phyloP scores from a whole-genome alignment of 2,797 vertebrate species.

The Gymnothorax reevesii region DNA sequence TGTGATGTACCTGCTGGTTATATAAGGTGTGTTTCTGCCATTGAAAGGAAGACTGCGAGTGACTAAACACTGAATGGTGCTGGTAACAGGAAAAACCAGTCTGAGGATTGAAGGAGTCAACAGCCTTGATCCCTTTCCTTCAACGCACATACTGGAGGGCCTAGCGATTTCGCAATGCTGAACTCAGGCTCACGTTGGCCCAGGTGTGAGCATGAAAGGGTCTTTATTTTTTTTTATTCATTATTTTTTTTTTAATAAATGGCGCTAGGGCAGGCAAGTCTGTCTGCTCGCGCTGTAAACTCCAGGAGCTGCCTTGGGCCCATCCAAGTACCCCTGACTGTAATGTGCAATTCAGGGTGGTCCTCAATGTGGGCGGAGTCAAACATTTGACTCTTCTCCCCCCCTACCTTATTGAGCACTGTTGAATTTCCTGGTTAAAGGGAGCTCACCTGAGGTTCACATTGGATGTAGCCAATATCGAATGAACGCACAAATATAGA shows the following conservation, averaged over 20 bases:
- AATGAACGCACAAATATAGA: too few relatives aligned
- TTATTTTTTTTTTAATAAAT: too few relatives aligned
- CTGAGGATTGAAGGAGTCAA: slow-evolving; percentile 47
- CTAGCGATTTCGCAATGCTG: background rate
- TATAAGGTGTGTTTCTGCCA: slow-evolving; percentile 17
- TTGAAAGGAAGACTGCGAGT: slow-evolving; percentile 29
- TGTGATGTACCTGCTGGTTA: slow-evolving; percentile 18
- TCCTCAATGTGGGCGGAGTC: too few relatives aligned
- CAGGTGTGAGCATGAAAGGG: background rate
- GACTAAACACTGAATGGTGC: slow-evolving; percentile 33
- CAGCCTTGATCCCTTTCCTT: slow-evolving; percentile 28
- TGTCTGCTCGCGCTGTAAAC: background rate
- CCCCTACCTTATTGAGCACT: too few relatives aligned
- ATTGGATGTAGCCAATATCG: too few relatives aligned
- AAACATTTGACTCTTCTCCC: too few relatives aligned
- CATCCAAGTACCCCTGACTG: background rate
- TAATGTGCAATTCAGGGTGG: too few relatives aligned
- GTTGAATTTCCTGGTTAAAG: too few relatives aligned
- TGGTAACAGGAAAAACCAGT: slow-evolving; percentile 71
- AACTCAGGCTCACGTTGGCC: background rate
- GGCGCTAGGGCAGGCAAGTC: background rate
- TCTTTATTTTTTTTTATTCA: background rate
- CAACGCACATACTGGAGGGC: background rate
- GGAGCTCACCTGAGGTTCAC: too few relatives aligned
- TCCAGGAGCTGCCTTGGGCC: background rate